Percentiles rank a stretch among this genome's conserved stretches.
phyloP scores from a whole-genome alignment of 37 sponge, comb jelly and placozoan species.

The Ianthella basta region DNA sequence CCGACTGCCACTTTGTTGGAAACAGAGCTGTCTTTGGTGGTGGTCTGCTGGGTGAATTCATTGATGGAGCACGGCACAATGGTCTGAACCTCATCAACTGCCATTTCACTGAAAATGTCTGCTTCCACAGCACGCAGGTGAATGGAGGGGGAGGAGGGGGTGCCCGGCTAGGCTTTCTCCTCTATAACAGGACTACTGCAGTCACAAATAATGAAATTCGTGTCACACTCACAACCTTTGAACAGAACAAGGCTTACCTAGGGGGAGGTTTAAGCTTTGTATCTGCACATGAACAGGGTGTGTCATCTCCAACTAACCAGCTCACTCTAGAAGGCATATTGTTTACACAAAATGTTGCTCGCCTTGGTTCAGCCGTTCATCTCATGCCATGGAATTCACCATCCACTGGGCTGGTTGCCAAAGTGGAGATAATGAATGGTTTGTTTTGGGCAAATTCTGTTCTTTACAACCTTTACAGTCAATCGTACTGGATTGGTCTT shows the following conservation, averaged over 20 bases:
- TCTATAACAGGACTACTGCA: too few relatives aligned
- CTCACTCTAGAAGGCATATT: too few relatives aligned
- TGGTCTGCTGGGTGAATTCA: not conserved
- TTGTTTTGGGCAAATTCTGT: not conserved
- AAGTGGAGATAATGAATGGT: not conserved
- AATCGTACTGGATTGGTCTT: not conserved
- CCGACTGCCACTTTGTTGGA: not conserved
- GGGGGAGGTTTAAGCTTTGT: too few relatives aligned
- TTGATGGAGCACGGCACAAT: not conserved
- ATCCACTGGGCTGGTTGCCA: not conserved
- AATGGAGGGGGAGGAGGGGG: too few relatives aligned
- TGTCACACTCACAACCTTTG: too few relatives aligned
- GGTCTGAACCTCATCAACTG: not conserved
- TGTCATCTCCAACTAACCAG: too few relatives aligned
- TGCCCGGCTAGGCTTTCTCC: too few relatives aligned
- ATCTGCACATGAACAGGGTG: too few relatives aligned
- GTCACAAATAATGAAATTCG: too few relatives aligned
- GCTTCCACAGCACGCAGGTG: too few relatives aligned
- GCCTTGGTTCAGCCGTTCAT: slow-evolving; percentile 3
- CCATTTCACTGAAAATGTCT: too few relatives aligned
- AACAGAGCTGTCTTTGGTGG: slow-evolving; percentile 23
- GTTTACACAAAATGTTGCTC: not conserved
- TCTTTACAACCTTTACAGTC: not conserved
- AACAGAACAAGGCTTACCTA: too few relatives aligned
- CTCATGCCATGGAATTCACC: not conserved